Conservation (phyloP, 2,888 invertebrate species). For the Trichacis sp. region DNA sequence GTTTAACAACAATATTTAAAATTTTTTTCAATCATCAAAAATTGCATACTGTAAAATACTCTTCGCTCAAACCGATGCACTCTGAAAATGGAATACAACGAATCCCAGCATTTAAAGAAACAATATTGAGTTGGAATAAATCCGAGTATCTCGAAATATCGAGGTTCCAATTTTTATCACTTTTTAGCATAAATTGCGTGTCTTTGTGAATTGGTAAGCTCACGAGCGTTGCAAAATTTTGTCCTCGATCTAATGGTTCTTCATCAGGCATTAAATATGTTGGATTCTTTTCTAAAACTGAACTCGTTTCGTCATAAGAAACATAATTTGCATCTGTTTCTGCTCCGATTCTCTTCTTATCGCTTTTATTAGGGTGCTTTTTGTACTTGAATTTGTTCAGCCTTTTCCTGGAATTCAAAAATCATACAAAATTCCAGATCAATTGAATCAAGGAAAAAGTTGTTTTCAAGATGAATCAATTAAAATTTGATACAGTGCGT, state of each 20-base stretch:
- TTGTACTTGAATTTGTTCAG: not conserved
- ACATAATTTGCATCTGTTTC: not conserved
- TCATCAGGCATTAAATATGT: constrained; percentile 5
- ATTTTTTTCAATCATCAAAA: not conserved
- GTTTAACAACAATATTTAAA: too few species aligned
- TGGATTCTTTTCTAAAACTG: not conserved
- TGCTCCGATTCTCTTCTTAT: not conserved
- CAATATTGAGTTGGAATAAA: constrained; percentile 69
- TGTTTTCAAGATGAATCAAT: too few species aligned
- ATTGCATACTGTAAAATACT: constrained; percentile 64
- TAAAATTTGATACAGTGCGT: too few species aligned
- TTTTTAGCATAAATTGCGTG: constrained; percentile 66
- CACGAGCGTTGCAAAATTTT: not conserved
- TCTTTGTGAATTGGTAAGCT: not conserved
- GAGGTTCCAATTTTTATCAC: constrained; percentile 69
- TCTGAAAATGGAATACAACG: constrained; percentile 70
- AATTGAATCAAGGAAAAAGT: too few species aligned
- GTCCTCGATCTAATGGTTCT: not conserved
- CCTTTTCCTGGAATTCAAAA: not conserved
- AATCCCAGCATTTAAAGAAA: constrained; percentile 65
- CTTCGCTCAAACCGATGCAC: constrained; percentile 64
- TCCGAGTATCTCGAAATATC: constrained; percentile 62
- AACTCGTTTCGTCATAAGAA: not conserved
- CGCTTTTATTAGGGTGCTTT: not conserved
- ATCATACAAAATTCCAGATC: too few species aligned